Conservation (phyloP, 2,888 invertebrate genomes). For the Argyresthia goedartella region DNA sequence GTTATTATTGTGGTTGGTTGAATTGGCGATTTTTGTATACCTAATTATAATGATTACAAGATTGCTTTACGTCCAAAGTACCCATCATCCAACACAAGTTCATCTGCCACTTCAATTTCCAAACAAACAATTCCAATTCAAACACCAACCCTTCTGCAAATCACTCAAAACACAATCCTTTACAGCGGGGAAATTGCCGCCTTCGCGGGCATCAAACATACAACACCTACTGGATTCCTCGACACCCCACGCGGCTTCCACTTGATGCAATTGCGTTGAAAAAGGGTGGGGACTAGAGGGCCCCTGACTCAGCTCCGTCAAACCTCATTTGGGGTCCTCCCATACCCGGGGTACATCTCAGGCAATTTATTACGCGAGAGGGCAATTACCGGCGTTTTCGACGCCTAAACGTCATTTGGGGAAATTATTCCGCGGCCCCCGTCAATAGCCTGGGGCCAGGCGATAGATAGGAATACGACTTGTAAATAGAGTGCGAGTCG, state of each 20-base stretch:
- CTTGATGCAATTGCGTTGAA: slow-evolving; percentile 22
- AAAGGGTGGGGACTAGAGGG: slow-evolving; percentile 22
- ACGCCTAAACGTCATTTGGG: slow-evolving; percentile 51
- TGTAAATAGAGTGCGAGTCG: no score
- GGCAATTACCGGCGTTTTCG: slow-evolving; percentile 54
- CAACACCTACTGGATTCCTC: slow-evolving; percentile 27
- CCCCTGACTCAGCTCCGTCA: slow-evolving; percentile 25
- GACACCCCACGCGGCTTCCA: slow-evolving; percentile 27
- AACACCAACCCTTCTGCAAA: no score
- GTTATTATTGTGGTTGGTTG: no score
- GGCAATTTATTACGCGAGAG: slow-evolving; percentile 59
- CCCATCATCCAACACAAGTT: no score
- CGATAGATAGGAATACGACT: slow-evolving; percentile 4
- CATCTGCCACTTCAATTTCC: no score
- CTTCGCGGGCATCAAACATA: no score
- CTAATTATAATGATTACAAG: no score
- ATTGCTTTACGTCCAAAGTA: no score
- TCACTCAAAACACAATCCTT: no score
- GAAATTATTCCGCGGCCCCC: slow-evolving; percentile 42
- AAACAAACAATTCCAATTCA: no score
- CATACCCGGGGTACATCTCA: slow-evolving; percentile 47
- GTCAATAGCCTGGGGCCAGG: slow-evolving; percentile 5
- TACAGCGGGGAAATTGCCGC: no score
- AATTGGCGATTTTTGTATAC: no score
- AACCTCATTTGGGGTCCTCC: slow-evolving; percentile 41